A percentile compares a stretch with the other conserved stretches of the same genome.
phyloP scores from a whole-genome alignment of 1,140 invertebrate genomes.

The Listronotus oregonensis region DNA sequence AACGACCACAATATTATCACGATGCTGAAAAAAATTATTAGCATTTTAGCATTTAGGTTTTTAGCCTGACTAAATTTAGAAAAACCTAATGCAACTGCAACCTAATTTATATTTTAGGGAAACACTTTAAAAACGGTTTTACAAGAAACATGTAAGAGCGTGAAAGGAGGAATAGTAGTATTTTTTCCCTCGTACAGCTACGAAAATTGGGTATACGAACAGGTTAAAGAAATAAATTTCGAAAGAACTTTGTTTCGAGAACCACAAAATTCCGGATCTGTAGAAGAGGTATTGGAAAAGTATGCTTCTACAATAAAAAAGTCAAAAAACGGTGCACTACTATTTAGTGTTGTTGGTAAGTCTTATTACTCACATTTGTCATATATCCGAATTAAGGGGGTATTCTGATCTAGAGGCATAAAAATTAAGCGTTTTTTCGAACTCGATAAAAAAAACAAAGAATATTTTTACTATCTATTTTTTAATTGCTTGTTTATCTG shows the following conservation, averaged over 20 bases:
- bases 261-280: slow-evolving; percentile 68
- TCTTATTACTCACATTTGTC: no score
- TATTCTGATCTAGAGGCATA: no score
- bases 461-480: no score
- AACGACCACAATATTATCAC: no score
- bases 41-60: no score
- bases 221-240: slow-evolving; percentile 65
- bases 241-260: slow-evolving; percentile 88
- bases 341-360: slow-evolving; percentile 85
- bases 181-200: slow-evolving; percentile 96
- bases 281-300: slow-evolving; percentile 77
- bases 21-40: no score
- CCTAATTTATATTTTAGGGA: not conserved
- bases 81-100: no score
- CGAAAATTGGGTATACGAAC: slow-evolving; percentile 74
- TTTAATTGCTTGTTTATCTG: no score
- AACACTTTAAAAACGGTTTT: slow-evolving; percentile 57
- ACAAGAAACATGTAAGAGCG: slow-evolving; percentile 73
- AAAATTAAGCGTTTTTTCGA: no score
- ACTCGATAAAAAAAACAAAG: no score
- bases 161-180: slow-evolving; percentile 91
- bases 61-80: no score
- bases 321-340: slow-evolving; percentile 71
- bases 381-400: no score
- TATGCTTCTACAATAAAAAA: slow-evolving; percentile 67